Conservation (phyloP, 2,888 invertebrate genomes). For the Tanypteryx hageni region DNA sequence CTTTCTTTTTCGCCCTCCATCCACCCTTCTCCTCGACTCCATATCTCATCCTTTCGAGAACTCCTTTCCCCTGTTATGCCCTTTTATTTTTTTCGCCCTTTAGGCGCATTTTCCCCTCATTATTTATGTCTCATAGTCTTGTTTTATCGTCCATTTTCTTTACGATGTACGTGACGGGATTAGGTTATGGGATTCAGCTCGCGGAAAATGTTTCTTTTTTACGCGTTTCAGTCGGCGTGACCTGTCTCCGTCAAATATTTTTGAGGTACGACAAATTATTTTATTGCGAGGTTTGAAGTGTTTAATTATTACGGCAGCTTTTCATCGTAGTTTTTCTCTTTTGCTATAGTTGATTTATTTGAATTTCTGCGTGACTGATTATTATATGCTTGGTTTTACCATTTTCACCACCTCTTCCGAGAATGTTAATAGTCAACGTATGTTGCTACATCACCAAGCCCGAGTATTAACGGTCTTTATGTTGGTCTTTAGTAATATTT, state of each 20-base stretch:
- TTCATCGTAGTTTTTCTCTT: not conserved
- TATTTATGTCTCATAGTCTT: constrained; percentile 34
- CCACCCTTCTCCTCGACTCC: not conserved
- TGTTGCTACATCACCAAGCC: too few species aligned
- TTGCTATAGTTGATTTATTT: too few species aligned
- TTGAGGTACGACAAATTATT: too few species aligned
- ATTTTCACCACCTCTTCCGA: too few species aligned
- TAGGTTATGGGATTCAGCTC: not conserved
- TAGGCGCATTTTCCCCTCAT: constrained; percentile 20
- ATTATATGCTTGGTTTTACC: too few species aligned
- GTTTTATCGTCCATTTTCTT: not conserved
- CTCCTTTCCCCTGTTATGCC: not conserved
- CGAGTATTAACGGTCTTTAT: too few species aligned
- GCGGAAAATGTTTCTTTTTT: not conserved
- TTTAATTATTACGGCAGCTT: not conserved
- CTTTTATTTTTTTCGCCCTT: not conserved
- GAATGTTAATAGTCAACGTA: too few species aligned
- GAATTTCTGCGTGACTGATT: too few species aligned
- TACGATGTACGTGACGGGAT: not conserved
- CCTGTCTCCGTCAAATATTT: not conserved
- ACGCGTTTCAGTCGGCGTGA: not conserved
- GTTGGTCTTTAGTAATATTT: too few species aligned
- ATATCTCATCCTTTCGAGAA: constrained; percentile 36
- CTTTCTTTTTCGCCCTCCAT: not conserved
- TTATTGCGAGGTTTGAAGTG: too few species aligned